Conservation (phyloP, 2,888 invertebrate species). For the Dicranocentrus wangi region DNA sequence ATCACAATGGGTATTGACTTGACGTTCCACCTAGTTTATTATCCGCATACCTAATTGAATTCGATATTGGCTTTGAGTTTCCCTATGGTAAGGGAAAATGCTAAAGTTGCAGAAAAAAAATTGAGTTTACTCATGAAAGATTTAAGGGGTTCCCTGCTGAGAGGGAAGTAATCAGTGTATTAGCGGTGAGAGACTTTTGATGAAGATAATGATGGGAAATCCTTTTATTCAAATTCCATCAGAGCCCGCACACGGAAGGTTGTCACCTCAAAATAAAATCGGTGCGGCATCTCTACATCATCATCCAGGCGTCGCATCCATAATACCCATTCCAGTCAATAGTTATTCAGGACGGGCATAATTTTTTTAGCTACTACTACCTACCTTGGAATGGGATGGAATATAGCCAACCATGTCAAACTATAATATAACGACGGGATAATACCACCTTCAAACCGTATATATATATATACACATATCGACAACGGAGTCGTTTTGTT, state of each 20-base stretch:
- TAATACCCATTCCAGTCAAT: no score
- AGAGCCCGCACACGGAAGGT: not conserved
- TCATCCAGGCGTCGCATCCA: not conserved
- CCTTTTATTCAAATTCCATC: constrained; percentile 14
- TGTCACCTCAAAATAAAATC: not conserved
- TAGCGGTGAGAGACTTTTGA: constrained; percentile 11
- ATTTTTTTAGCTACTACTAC: not conserved
- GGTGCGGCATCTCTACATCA: not conserved
- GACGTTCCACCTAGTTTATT: not conserved
- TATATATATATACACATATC: no score
- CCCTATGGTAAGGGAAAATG: not conserved
- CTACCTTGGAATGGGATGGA: not conserved
- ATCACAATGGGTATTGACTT: not conserved
- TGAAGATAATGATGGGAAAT: constrained; percentile 14
- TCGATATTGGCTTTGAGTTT: not conserved
- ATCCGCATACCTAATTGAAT: not conserved
- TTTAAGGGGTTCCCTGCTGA: not conserved
- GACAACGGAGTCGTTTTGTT: no score
- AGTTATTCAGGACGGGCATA: not conserved
- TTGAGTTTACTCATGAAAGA: not conserved
- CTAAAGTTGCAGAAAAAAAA: constrained; percentile 7
- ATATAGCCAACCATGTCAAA: not conserved
- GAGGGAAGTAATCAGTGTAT: not conserved
- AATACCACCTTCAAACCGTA: not conserved
- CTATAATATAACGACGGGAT: not conserved